Conservation (phyloP, 2,888 invertebrate genomes). For the Apotomis turbidana region DNA sequence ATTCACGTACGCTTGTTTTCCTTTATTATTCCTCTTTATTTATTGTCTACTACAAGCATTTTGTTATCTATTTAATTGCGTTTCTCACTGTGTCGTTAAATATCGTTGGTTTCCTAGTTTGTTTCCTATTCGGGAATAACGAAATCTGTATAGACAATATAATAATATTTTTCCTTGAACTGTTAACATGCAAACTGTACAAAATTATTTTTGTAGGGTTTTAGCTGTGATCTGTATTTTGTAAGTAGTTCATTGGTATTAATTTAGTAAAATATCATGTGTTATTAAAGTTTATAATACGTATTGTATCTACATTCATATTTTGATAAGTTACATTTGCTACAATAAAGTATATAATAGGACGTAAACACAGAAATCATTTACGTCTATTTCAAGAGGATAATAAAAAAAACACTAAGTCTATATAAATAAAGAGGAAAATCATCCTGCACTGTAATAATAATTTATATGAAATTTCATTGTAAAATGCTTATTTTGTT, state of each 20-base stretch:
- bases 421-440: conserved; percentile 39
- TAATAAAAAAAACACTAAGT: conserved; percentile 41
- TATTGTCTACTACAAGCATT: conserved; percentile 3
- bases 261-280: conserved; percentile 40
- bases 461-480: conserved; percentile 51
- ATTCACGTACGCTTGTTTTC: background rate
- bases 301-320: conserved; percentile 23
- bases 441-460: conserved; percentile 57
- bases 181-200: conserved; percentile 16
- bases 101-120: background rate
- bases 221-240: conserved; percentile 56
- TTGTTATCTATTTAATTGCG: background rate
- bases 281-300: conserved; percentile 26
- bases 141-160: background rate
- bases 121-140: background rate
- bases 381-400: conserved; percentile 44
- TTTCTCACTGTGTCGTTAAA: background rate
- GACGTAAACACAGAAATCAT: conserved; percentile 29
- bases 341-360: conserved; percentile 30
- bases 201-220: conserved; percentile 47
- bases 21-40: conserved; percentile 5
- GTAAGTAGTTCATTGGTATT: conserved; percentile 49
- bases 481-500: conserved; percentile 42
- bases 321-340: conserved; percentile 34
- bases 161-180: background rate